Conservation (phyloP, 1,140 invertebrate genomes). For the Lepidostoma basale region DNA sequence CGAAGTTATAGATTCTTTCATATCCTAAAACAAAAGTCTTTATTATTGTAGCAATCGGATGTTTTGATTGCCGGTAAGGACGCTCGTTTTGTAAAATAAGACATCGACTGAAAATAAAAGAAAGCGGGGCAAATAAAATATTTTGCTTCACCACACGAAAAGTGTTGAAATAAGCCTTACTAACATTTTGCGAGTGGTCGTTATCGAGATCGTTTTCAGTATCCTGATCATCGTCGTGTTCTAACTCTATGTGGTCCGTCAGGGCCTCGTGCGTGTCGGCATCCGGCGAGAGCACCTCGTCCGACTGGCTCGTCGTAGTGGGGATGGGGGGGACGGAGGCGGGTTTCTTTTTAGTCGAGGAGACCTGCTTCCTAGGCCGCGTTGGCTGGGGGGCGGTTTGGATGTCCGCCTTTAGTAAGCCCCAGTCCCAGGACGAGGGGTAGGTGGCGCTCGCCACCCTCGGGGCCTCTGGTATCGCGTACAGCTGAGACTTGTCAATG, state of each 20-base stretch:
- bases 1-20: conserved; percentile 30
- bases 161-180: conserved; percentile 15
- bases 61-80: background rate
- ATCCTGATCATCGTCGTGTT: conserved; percentile 41
- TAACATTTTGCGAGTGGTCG: conserved; percentile 22
- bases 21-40: conserved; percentile 31
- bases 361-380: conserved; percentile 21
- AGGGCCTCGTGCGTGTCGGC: conserved; percentile 23
- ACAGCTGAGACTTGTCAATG: conserved; percentile 71
- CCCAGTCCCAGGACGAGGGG: conserved; percentile 76
- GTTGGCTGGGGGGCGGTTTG: conserved; percentile 15
- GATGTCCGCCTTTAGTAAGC: conserved; percentile 62
- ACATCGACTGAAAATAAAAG: conserved; percentile 12
- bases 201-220: conserved; percentile 36
- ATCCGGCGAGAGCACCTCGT: conserved; percentile 19
- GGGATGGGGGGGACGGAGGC: background rate
- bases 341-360: conserved; percentile 2
- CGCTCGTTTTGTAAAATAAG: conserved; percentile 10
- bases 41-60: conserved; percentile 17
- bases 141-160: background rate
- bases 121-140: conserved; percentile 29
- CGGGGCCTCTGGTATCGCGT: conserved; percentile 78
- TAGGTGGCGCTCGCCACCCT: conserved; percentile 71
- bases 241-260: conserved; percentile 33
- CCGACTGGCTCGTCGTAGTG: background rate